These are phyloP conservation scores for Anaspis maculata DNA, from an alignment of 2,888 invertebrate species.

Conservation along the genomic window DNA sequence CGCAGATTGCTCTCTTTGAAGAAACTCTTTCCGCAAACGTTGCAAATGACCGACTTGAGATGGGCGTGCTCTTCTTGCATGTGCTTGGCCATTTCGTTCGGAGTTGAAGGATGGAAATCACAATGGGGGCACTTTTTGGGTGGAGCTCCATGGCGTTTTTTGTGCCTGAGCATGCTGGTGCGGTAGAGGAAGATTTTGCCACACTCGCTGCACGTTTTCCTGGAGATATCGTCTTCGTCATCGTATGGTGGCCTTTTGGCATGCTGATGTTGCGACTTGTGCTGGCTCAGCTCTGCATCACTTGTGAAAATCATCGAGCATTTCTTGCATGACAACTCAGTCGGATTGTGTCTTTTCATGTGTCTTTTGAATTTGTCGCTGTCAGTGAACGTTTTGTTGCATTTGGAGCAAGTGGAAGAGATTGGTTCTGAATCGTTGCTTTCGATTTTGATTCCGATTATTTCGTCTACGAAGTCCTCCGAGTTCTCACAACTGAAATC, in stretches of 20 bases:
- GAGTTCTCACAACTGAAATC: too few relatives aligned
- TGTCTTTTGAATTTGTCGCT: too few relatives aligned
- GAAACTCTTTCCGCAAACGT: conserved; percentile 21
- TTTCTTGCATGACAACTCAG: too few relatives aligned
- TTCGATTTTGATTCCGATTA: conserved; percentile 1
- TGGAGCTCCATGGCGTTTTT: conserved; percentile 13
- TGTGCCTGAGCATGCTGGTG: conserved; percentile 20
- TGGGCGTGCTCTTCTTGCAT: conserved; percentile 22
- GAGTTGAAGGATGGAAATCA: conserved; percentile 11
- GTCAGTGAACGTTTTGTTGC: too few relatives aligned
- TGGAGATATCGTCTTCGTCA: too few relatives aligned
- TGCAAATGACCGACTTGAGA: conserved; percentile 20
- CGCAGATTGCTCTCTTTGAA: conserved; percentile 20
- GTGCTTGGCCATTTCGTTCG: conserved; percentile 17
- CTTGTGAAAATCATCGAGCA: too few relatives aligned
- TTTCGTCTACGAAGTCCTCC: too few relatives aligned
- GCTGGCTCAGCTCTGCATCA: too few relatives aligned
- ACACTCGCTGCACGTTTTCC: too few relatives aligned
- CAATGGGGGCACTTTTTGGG: conserved; percentile 17
- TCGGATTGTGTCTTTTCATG: too few relatives aligned
- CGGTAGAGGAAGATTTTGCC: conserved; percentile 20
- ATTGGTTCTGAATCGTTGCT: background rate
- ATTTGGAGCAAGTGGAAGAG: conserved; percentile 17
- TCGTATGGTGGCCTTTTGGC: too few relatives aligned
- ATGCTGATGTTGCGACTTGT: too few relatives aligned